These are phyloP conservation scores for Temnothorax ravouxi DNA, from an alignment of 2,888 invertebrate genomes.

Conservation along the genomic window DNA sequence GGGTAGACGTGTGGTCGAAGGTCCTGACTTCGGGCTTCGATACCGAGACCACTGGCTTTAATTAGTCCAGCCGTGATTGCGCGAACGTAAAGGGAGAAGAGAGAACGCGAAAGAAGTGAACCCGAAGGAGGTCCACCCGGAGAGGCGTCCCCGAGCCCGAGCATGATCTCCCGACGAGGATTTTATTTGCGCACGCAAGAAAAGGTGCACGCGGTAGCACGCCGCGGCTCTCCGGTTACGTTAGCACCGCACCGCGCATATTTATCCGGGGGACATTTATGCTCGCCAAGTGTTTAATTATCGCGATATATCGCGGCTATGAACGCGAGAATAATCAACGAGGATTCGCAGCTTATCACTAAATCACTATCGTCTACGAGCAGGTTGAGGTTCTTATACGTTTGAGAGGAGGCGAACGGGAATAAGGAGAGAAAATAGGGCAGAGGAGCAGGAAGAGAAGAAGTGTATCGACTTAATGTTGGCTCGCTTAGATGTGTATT, in stretches of 20 bases:
- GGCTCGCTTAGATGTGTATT: constrained; percentile 57
- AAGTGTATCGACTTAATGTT: constrained; percentile 37
- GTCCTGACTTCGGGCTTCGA: constrained; percentile 50
- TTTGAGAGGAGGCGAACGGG: constrained; percentile 23
- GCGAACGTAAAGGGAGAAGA: constrained; percentile 56
- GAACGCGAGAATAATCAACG: constrained; percentile 57
- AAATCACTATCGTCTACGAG: constrained; percentile 67
- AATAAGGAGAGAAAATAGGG: constrained; percentile 22
- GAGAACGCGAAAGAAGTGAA: constrained; percentile 34
- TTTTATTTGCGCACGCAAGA: constrained; percentile 49
- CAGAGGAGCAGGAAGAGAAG: constrained; percentile 23
- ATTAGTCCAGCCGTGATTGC: constrained; percentile 65
- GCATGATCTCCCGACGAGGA: constrained; percentile 29
- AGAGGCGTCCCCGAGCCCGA: constrained; percentile 26
- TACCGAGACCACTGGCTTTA: constrained; percentile 65
- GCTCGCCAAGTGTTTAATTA: constrained; percentile 57
- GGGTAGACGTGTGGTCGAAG: constrained; percentile 68
- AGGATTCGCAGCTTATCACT: constrained; percentile 53
- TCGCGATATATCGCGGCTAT: constrained; percentile 48
- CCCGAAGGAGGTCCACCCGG: constrained; percentile 4
- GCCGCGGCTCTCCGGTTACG: constrained; percentile 10
- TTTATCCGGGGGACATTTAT: constrained; percentile 59
- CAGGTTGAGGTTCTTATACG: constrained; percentile 44
- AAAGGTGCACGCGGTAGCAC: constrained; percentile 12
- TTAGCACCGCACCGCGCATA: constrained; percentile 32